These are phyloP conservation scores for Bettongia penicillata DNA, from an alignment of 2,113 vertebrate species.

Conservation along the genomic window DNA sequence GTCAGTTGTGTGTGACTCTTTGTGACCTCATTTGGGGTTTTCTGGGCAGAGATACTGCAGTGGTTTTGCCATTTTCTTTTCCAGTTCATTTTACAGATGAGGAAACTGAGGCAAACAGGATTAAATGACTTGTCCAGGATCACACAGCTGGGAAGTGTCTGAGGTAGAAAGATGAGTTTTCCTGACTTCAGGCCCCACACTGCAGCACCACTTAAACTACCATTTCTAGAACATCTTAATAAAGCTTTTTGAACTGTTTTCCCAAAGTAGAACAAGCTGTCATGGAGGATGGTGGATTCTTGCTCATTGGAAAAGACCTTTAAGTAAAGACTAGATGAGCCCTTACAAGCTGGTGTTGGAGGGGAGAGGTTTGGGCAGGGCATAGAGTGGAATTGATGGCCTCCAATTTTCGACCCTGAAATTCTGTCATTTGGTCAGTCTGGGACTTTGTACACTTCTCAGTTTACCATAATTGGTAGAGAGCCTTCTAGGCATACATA, in stretches of 20 bases:
- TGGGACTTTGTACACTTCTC: background rate
- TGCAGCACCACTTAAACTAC: too few relatives aligned
- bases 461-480: conserved; percentile 1
- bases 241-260: too few relatives aligned
- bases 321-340: too few relatives aligned
- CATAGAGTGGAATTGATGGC: too few relatives aligned
- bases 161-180: background rate
- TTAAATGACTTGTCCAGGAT: background rate
- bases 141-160: background rate
- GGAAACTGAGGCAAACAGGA: background rate
- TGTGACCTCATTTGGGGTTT: background rate
- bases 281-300: too few relatives aligned
- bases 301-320: too few relatives aligned
- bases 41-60: background rate
- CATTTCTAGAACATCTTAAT: too few relatives aligned
- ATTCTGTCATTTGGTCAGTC: background rate
- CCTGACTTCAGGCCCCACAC: background rate
- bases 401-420: too few relatives aligned
- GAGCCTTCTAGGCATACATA: background rate
- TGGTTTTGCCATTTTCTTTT: background rate
- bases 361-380: too few relatives aligned
- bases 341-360: too few relatives aligned
- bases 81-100: background rate
- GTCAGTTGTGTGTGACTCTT: background rate
- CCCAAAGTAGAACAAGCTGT: too few relatives aligned